These are phyloP conservation scores for Promerops cafer DNA, from an alignment of 2,113 vertebrate genomes.

Conservation along the genomic window DNA sequence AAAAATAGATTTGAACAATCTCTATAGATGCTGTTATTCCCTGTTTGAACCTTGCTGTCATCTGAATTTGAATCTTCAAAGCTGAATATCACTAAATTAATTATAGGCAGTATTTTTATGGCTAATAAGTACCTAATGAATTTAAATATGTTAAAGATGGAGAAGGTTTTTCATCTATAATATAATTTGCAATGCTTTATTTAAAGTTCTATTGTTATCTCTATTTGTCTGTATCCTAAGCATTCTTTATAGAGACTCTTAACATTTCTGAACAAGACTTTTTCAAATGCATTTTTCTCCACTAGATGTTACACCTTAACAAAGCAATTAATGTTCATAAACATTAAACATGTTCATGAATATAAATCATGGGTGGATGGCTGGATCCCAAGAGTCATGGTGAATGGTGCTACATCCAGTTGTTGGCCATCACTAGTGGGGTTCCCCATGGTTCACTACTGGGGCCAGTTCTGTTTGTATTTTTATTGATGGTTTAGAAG, in stretches of 20 bases:
- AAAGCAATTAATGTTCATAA: not conserved
- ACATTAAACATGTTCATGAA: not conserved
- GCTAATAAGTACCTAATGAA: not conserved
- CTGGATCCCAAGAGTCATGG: rapidly evolving
- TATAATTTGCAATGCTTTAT: not conserved
- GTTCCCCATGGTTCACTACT: too few species aligned
- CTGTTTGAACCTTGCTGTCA: not conserved
- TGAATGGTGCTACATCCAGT: not conserved
- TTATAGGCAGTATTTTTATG: not conserved
- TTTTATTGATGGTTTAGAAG: rapidly evolving
- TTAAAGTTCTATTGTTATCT: not conserved
- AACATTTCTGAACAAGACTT: not conserved
- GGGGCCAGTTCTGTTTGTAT: not conserved
- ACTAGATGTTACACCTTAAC: not conserved
- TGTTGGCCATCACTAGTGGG: too few species aligned
- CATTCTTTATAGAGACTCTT: not conserved
- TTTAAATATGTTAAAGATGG: not conserved
- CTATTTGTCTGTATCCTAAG: not conserved
- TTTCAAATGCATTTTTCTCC: not conserved
- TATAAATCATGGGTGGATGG: not conserved
- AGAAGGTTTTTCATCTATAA: not conserved
- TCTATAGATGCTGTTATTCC: not conserved
- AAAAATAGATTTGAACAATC: not conserved
- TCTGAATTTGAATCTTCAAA: not conserved
- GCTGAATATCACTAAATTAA: not conserved